Evolutionary conservation across 2,888 invertebrate genomes (phyloP).

Genomic region (Ischnus inquisitorius): DNA sequence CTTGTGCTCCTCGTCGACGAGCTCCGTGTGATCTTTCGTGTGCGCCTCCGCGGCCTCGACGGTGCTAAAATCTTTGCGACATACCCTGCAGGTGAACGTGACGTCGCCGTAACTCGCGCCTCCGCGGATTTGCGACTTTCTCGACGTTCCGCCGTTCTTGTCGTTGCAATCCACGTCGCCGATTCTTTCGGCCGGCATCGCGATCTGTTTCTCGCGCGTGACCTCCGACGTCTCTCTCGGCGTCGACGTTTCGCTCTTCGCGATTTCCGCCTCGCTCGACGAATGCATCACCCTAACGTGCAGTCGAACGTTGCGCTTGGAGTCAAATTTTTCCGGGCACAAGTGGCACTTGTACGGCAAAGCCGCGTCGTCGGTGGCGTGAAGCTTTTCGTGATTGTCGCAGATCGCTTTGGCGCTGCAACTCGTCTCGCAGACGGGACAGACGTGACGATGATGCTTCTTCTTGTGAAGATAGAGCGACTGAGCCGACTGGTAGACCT

Average conservation of each 20-base stretch:
- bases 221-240: conserved; percentile 18
- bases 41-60: conserved; percentile 79
- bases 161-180: conserved; percentile 9
- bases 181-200: conserved; percentile 27
- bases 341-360: conserved; percentile 79
- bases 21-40: conserved; percentile 77
- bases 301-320: conserved; percentile 73
- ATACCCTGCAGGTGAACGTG: conserved; percentile 79
- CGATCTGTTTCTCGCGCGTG: conserved; percentile 12
- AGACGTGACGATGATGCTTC: conserved; percentile 79
- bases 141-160: conserved; percentile 15
- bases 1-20: conserved; percentile 70
- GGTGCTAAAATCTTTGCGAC: conserved; percentile 78
- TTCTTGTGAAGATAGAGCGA: conserved; percentile 75
- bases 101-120: conserved; percentile 60
- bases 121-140: not conserved
- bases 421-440: conserved; percentile 78
- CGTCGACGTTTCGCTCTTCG: conserved; percentile 4
- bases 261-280: not conserved
- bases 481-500: conserved; percentile 70
- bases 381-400: conserved; percentile 76
- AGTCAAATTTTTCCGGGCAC: conserved; percentile 76
- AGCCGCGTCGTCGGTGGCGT: conserved; percentile 75
- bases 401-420: conserved; percentile 72
- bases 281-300: conserved; percentile 57